Evolutionary conservation across 2,888 invertebrate genomes (phyloP).

Genomic region (Ophion obscuratus): DNA sequence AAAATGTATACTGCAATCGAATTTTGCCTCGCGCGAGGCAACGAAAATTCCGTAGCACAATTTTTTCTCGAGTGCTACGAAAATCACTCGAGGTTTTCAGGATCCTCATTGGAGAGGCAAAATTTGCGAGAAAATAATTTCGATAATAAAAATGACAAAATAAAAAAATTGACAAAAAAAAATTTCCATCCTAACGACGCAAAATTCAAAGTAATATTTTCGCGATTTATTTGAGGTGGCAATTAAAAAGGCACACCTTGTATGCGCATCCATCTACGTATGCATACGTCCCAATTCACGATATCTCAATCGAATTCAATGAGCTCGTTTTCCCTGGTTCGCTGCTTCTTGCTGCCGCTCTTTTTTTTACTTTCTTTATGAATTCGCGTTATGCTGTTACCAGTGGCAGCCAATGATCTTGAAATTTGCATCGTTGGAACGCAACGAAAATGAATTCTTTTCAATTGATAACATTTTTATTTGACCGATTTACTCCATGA

Average conservation of each 20-base stretch:
- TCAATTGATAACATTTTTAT: no score
- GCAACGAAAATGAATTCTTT: no score
- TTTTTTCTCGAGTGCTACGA: no score
- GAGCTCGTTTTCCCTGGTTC: conserved; percentile 44
- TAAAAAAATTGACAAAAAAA: no score
- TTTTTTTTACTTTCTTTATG: neutral
- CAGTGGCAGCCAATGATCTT: conserved; percentile 5
- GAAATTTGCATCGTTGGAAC: no score
- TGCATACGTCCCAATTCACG: conserved; percentile 39
- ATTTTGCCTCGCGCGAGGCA: neutral
- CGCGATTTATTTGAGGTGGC: neutral
- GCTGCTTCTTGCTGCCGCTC: conserved; percentile 9
- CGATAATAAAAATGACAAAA: no score
- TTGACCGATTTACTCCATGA: no score
- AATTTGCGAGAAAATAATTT: no score
- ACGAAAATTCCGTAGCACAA: no score
- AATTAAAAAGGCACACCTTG: neutral
- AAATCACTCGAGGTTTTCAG: no score
- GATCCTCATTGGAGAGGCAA: no score
- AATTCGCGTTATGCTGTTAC: neutral
- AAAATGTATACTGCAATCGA: neutral
- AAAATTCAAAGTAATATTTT: neutral
- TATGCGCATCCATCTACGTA: neutral
- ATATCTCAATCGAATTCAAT: conserved; percentile 64
- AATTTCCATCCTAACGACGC: neutral